These are phyloP conservation scores for Penaeus vannamei DNA, from an alignment of 1,140 invertebrate genomes.

Conservation along the genomic window DNA sequence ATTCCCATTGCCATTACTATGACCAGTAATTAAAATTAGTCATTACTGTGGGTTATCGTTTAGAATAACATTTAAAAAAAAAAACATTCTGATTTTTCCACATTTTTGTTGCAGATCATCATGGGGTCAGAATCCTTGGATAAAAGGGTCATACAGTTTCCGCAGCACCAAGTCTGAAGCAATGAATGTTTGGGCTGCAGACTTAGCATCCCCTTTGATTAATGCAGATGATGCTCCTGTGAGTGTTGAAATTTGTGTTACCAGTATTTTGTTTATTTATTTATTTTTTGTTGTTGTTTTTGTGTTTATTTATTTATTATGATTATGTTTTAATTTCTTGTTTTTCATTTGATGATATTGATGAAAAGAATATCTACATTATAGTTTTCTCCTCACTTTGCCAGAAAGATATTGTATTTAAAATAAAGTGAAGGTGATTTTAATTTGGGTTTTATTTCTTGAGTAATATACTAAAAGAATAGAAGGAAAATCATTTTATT, in stretches of 20 bases:
- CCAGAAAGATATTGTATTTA: too few species aligned
- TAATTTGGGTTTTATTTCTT: too few species aligned
- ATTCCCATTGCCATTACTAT: too few species aligned
- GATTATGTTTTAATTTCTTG: not conserved
- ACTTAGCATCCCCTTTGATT: constrained; percentile 44
- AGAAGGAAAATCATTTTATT: too few species aligned
- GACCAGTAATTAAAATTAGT: too few species aligned
- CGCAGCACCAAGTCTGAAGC: constrained; percentile 38
- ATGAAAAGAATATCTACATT: too few species aligned
- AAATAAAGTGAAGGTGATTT: too few species aligned
- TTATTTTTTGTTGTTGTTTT: not conserved
- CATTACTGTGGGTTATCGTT: too few species aligned
- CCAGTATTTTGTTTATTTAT: not conserved
- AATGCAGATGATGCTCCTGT: constrained; percentile 21
- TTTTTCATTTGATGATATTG: not conserved
- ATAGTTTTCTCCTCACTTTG: too few species aligned
- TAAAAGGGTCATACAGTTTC: constrained; percentile 50
- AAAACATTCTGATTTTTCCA: too few species aligned
- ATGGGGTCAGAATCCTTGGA: constrained; percentile 43
- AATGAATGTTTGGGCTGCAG: constrained; percentile 27
- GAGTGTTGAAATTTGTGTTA: not conserved
- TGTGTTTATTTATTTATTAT: not conserved
- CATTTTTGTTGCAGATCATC: constrained; percentile 31
- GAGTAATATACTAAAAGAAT: too few species aligned
- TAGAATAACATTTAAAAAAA: too few species aligned